phyloP scores from a whole-genome alignment of 2,888 invertebrate genomes.

The Apodemia mormo region DNA sequence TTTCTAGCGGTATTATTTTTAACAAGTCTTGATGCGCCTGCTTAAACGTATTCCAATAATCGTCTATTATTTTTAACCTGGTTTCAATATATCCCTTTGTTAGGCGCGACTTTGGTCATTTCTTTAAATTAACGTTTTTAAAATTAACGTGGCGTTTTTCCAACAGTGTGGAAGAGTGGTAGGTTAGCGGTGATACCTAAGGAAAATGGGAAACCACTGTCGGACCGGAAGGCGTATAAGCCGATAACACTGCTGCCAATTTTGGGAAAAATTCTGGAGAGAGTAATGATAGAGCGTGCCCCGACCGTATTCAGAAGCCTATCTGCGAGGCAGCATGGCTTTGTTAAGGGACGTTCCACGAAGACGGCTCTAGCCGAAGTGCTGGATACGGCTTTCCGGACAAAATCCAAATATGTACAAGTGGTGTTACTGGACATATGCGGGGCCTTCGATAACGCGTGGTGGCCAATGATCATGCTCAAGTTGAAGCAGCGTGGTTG shows the following conservation, averaged over 20 bases:
- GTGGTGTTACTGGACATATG: slow-evolving; percentile 43
- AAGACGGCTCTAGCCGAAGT: slow-evolving; percentile 36
- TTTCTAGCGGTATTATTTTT: slow-evolving; percentile 30
- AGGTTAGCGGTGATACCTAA: too few species aligned
- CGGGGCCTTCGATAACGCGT: slow-evolving; percentile 40
- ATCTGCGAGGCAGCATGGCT: slow-evolving; percentile 44
- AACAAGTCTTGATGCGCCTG: slow-evolving; percentile 29
- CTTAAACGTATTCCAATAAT: slow-evolving; percentile 31
- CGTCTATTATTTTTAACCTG: slow-evolving; percentile 30
- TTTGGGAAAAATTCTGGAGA: slow-evolving; percentile 45
- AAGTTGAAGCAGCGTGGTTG: slow-evolving; percentile 34
- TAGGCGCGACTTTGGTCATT: slow-evolving; percentile 28
- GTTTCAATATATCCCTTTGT: slow-evolving; percentile 33
- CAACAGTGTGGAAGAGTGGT: too few species aligned
- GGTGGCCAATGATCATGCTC: too few species aligned
- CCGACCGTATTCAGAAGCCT: slow-evolving; percentile 26
- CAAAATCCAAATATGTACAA: slow-evolving; percentile 36
- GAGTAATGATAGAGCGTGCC: slow-evolving; percentile 35
- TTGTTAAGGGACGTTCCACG: slow-evolving; percentile 41
- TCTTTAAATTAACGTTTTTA: slow-evolving; percentile 29
- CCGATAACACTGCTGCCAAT: slow-evolving; percentile 41
- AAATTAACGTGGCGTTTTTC: too few species aligned
- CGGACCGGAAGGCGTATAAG: slow-evolving; percentile 36
- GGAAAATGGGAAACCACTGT: slow-evolving; percentile 31
- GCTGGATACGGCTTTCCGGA: background rate